These are phyloP conservation scores for Paedocypris sp. DNA, from an alignment of 2,113 vertebrate genomes.

Conservation along the genomic window DNA sequence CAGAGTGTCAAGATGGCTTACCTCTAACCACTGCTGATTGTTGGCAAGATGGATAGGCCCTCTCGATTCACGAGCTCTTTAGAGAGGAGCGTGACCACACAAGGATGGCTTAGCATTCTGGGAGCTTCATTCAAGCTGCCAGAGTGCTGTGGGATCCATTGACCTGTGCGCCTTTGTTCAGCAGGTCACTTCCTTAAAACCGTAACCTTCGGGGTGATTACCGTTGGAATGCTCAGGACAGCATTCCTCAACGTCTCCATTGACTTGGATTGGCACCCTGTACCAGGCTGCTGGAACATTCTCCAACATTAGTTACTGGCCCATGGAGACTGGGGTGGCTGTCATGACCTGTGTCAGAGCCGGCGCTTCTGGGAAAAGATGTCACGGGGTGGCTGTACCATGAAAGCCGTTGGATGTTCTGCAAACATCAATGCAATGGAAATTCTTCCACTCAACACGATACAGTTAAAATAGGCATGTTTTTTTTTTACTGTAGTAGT, in stretches of 20 bases:
- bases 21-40: constrained; percentile 53
- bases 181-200: constrained; percentile 36
- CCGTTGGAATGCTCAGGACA: constrained; percentile 50
- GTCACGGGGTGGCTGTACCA: too few species aligned
- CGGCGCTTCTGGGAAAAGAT: constrained; percentile 31
- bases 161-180: constrained; percentile 50
- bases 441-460: too few species aligned
- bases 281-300: constrained; percentile 47
- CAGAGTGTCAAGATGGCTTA: constrained; percentile 59
- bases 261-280: constrained; percentile 58
- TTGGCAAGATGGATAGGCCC: constrained; percentile 44
- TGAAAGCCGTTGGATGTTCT: too few species aligned
- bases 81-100: constrained; percentile 56
- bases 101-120: constrained; percentile 65
- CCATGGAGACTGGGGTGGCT: constrained; percentile 46
- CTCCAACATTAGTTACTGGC: constrained; percentile 51
- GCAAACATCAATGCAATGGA: too few species aligned
- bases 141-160: constrained; percentile 31
- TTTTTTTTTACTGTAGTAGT: too few species aligned
- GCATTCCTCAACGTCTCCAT: constrained; percentile 55
- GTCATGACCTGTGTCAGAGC: constrained; percentile 42
- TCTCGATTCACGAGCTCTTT: constrained; percentile 55
- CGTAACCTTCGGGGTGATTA: constrained; percentile 48
- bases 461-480: too few species aligned
- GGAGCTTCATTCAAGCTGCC: constrained; percentile 59